Evolutionary conservation across 2,113 vertebrate species (phyloP).

Genomic region (Leptocoma aspasia): DNA sequence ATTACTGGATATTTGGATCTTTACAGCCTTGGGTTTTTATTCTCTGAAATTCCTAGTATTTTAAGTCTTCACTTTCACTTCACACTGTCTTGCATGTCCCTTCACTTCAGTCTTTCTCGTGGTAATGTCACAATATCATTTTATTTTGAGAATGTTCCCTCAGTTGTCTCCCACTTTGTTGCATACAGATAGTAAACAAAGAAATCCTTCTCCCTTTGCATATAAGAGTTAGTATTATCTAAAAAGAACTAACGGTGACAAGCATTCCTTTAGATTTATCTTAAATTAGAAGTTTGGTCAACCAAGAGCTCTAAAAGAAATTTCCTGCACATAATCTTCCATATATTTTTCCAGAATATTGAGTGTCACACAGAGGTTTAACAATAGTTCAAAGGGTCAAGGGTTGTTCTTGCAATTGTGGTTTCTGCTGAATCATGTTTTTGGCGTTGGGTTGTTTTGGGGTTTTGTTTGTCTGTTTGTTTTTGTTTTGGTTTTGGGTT

Average conservation of each 20-base stretch:
- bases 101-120: neutral
- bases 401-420: neutral
- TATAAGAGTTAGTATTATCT: neutral
- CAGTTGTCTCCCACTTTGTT: neutral
- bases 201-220: neutral
- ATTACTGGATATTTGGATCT: neutral
- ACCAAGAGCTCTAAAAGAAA: neutral
- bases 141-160: neutral
- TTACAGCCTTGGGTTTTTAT: fast-evolving
- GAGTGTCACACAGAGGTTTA: neutral
- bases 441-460: neutral
- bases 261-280: neutral
- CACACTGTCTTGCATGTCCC: neutral
- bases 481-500: neutral
- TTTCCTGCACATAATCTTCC: neutral
- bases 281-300: neutral
- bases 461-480: too few relatives aligned
- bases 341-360: neutral
- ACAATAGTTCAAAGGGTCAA: neutral
- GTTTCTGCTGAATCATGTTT: neutral
- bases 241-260: neutral
- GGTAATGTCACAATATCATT: neutral
- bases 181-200: neutral
- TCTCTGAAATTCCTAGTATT: neutral
- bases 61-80: neutral